Conservation (phyloP, 37 sponge, comb jelly and placozoan species). For the Spongilla lacustris region DNA sequence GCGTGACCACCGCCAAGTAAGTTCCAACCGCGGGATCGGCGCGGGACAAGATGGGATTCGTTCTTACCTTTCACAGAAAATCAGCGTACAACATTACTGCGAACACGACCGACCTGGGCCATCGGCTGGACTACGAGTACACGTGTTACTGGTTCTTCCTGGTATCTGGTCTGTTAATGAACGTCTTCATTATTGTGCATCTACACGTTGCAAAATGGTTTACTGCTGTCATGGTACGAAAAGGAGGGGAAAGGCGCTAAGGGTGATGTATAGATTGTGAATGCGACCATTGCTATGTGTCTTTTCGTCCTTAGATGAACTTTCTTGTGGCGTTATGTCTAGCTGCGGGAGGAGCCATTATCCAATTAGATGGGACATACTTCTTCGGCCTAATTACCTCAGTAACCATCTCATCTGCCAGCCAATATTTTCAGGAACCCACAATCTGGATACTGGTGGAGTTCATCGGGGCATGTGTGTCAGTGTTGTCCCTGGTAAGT, state of each 20-base stretch:
- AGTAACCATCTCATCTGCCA: not conserved
- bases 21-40: not conserved
- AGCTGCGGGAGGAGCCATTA: not conserved
- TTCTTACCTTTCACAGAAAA: not conserved
- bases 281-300: not conserved
- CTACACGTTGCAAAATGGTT: not conserved
- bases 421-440: not conserved
- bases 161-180: not conserved
- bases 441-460: not conserved
- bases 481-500: not conserved
- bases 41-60: not conserved
- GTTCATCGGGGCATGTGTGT: not conserved
- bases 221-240: not conserved
- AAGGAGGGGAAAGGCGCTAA: not conserved
- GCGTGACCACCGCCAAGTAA: not conserved
- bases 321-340: not conserved
- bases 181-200: not conserved
- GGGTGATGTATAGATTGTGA: too few species aligned
- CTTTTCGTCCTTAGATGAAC: not conserved
- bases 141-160: not conserved
- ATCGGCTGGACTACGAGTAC: not conserved
- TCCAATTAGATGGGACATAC: not conserved
- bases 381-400: not conserved
- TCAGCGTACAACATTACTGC: not conserved
- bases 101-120: not conserved